A percentile compares a stretch with the other conserved stretches of the same genome.
Evolutionary conservation across 1,140 invertebrate genomes (phyloP).

Genomic region (Lutraria rhynchaena): DNA sequence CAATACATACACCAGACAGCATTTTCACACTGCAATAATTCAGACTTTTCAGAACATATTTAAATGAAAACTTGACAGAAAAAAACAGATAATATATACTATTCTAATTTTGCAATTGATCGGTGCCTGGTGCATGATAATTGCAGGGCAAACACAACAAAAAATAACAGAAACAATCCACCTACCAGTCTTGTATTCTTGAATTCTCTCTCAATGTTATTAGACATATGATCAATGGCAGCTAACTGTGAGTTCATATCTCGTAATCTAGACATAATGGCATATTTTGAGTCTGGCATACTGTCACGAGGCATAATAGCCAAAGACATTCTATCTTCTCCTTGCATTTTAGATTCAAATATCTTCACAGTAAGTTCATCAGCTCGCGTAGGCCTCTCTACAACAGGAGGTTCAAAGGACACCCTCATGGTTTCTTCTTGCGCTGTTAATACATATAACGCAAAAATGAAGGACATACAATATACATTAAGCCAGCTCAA

Average conservation of each 20-base stretch:
- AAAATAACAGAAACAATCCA: too few species aligned
- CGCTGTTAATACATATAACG: too few species aligned
- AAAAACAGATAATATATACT: too few species aligned
- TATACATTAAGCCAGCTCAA: too few species aligned
- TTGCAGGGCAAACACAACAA: too few species aligned
- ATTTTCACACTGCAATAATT: too few species aligned
- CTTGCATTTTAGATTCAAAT: slow-evolving; percentile 67
- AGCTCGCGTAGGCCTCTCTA: slow-evolving; percentile 51
- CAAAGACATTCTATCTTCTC: slow-evolving; percentile 68
- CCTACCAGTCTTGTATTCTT: slow-evolving; percentile 74
- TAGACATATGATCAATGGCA: slow-evolving; percentile 77
- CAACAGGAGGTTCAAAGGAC: slow-evolving; percentile 37
- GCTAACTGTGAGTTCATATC: slow-evolving; percentile 77
- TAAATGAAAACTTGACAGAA: too few species aligned
- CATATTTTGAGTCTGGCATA: slow-evolving; percentile 66
- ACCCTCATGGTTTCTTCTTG: slow-evolving; percentile 8
- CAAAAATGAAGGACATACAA: too few species aligned
- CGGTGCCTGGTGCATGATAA: too few species aligned
- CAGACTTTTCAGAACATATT: too few species aligned
- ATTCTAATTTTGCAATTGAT: too few species aligned
- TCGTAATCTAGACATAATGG: slow-evolving; percentile 69
- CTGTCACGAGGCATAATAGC: slow-evolving; percentile 72
- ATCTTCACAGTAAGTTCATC: slow-evolving; percentile 73
- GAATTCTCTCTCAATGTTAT: slow-evolving; percentile 77
- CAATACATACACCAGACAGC: too few species aligned